Conservation (phyloP, 2,113 vertebrate species). For the Pteronura brasiliensis region DNA sequence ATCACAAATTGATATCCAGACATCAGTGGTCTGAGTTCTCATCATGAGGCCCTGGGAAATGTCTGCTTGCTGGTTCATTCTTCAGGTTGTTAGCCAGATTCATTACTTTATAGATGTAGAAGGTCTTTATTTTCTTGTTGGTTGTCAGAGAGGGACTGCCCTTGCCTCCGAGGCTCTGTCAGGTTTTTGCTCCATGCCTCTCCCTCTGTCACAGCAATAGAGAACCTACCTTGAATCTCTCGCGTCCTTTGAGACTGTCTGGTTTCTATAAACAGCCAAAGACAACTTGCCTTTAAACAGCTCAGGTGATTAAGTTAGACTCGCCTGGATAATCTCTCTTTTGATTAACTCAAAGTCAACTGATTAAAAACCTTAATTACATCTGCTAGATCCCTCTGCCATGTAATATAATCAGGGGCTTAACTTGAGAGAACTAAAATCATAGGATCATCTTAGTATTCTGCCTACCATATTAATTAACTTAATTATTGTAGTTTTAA, state of each 20-base stretch:
- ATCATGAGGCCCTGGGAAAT: background rate
- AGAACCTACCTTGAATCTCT: background rate
- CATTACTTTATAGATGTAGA: background rate
- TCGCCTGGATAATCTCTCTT: conserved; percentile 3
- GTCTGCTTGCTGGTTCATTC: background rate
- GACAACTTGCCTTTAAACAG: background rate
- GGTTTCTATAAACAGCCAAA: background rate
- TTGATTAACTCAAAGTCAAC: conserved; percentile 48
- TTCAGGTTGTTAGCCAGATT: background rate
- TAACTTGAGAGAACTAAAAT: conserved; percentile 6
- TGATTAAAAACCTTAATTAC: conserved; percentile 60
- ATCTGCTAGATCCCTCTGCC: background rate
- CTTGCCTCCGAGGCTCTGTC: background rate
- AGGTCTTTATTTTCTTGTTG: background rate
- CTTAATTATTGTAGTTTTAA: conserved; percentile 35
- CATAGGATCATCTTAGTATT: background rate
- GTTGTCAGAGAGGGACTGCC: background rate
- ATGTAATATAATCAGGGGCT: conserved; percentile 21
- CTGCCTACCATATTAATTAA: background rate
- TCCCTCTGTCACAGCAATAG: background rate
- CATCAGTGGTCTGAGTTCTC: background rate
- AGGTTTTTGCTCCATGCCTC: background rate
- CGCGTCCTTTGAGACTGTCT: background rate
- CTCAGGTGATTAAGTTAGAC: background rate
- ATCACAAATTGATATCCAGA: background rate